phyloP scores from a whole-genome alignment of 2,113 vertebrate species.

The Varanus komodoensis region DNA sequence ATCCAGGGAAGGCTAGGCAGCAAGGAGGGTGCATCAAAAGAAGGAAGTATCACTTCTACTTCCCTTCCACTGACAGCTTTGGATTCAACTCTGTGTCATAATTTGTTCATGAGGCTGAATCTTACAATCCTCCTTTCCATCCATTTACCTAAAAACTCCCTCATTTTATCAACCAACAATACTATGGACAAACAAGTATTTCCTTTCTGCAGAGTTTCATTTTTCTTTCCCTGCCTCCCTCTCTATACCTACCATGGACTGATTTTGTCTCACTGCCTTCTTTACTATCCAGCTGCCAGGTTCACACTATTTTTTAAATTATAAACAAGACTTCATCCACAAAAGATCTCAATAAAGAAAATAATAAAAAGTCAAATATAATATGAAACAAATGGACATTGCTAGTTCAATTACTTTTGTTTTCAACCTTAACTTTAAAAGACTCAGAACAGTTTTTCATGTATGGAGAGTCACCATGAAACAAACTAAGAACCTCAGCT shows the following conservation, averaged over 20 bases:
- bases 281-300: background rate
- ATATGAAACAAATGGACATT: background rate
- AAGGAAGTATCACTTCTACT: too few species aligned
- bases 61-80: too few species aligned
- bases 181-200: background rate
- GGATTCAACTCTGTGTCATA: background rate
- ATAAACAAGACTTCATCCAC: background rate
- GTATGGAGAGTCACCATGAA: background rate
- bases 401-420: background rate
- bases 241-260: too few species aligned
- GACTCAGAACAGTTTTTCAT: background rate
- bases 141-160: background rate
- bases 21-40: too few species aligned
- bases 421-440: background rate
- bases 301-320: too few species aligned
- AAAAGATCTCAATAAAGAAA: too few species aligned
- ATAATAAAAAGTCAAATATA: background rate
- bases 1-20: too few species aligned
- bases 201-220: background rate
- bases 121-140: too few species aligned
- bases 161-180: background rate
- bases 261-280: background rate
- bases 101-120: background rate
- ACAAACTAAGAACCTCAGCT: accelerated
- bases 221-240: background rate